These are phyloP conservation scores for Metellina segmentata DNA, from an alignment of 2,888 invertebrate genomes.

Conservation along the genomic window DNA sequence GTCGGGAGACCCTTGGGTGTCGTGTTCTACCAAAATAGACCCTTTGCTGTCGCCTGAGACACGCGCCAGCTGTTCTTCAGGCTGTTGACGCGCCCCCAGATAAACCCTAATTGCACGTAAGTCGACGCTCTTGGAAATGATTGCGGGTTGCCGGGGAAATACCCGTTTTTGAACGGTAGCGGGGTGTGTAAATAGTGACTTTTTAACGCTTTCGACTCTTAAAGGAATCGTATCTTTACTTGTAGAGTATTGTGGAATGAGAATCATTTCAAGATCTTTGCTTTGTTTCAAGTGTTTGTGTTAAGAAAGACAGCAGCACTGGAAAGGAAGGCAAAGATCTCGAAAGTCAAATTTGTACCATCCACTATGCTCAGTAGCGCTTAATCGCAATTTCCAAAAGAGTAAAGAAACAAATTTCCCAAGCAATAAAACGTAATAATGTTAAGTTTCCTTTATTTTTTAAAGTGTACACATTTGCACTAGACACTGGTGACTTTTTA, in stretches of 20 bases:
- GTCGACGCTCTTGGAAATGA: conserved; percentile 48
- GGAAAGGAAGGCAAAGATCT: no score
- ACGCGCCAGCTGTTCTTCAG: conserved; percentile 47
- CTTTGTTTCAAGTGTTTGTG: no score
- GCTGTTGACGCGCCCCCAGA: conserved; percentile 68
- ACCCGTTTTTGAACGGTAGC: conserved; percentile 34
- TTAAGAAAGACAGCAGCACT: no score
- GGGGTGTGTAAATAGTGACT: neutral
- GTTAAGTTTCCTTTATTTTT: no score
- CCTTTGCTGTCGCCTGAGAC: conserved; percentile 34
- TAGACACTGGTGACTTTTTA: neutral
- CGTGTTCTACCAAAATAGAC: conserved; percentile 62
- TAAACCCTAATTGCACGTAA: conserved; percentile 69
- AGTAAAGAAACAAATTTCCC: no score
- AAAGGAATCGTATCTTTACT: neutral
- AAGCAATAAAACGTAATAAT: no score
- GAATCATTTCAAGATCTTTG: no score
- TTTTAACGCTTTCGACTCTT: neutral
- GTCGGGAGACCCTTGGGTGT: conserved; percentile 50
- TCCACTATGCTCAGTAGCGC: no score
- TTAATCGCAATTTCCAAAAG: no score
- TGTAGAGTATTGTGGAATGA: no score
- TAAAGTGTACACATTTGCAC: no score
- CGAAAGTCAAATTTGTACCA: no score
- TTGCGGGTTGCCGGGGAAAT: neutral